Evolutionary conservation across 1,140 invertebrate species (phyloP).

Genomic region (Littorina saxatilis): DNA sequence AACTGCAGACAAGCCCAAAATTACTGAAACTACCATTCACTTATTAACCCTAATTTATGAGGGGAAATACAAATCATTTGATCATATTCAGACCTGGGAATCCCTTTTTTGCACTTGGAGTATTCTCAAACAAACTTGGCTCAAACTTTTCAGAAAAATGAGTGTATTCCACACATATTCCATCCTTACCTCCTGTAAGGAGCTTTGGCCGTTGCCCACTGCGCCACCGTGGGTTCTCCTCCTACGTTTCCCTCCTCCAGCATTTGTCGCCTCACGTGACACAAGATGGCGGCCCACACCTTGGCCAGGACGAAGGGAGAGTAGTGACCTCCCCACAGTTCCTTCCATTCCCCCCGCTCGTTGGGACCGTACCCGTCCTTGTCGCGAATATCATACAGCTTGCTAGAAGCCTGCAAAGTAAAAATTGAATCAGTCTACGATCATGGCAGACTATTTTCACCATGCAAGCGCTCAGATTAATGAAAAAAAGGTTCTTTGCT

Average conservation of each 20-base stretch:
- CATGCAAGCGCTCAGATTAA: no score
- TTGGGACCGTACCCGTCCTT: slow-evolving; percentile 56
- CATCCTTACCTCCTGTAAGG: slow-evolving; percentile 65
- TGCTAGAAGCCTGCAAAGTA: slow-evolving; percentile 26
- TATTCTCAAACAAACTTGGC: no score
- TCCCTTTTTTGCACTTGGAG: no score
- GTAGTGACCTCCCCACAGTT: slow-evolving; percentile 65
- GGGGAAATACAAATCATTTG: no score
- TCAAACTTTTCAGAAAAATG: no score
- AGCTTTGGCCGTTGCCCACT: slow-evolving; percentile 69
- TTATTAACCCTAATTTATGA: no score
- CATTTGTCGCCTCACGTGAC: slow-evolving; percentile 59
- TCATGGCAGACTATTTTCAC: no score
- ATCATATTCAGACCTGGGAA: no score
- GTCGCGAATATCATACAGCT: slow-evolving; percentile 62
- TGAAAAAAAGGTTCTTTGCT: no score
- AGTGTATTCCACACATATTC: not conserved
- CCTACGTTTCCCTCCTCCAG: slow-evolving; percentile 43
- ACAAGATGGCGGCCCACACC: slow-evolving; percentile 65
- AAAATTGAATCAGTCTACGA: no score
- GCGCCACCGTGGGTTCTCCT: slow-evolving; percentile 54
- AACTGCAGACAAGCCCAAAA: no score
- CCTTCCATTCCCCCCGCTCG: slow-evolving; percentile 46
- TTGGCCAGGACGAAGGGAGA: slow-evolving; percentile 60
- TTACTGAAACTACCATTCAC: no score